Evolutionary conservation across 2,888 invertebrate genomes (phyloP).

Genomic region (Morpho deidamia): DNA sequence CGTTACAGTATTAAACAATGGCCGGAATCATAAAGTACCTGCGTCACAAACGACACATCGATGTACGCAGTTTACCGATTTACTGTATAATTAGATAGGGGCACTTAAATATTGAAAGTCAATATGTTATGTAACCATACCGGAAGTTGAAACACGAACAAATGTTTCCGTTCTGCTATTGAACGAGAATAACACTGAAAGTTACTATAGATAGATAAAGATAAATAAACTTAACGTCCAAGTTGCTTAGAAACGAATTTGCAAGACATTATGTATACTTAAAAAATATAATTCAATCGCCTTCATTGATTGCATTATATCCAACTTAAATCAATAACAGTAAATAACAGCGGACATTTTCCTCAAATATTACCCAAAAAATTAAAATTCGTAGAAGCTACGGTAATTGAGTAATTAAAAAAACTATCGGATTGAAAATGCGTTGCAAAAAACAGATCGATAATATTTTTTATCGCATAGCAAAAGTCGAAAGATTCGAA

Average conservation of each 20-base stretch:
- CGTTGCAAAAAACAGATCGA: background rate
- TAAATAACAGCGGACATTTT: no score
- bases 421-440: background rate
- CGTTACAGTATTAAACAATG: background rate
- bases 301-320: no score
- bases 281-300: no score
- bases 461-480: background rate
- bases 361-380: no score
- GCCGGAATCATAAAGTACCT: background rate
- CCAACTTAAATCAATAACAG: no score
- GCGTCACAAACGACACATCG: background rate
- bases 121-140: background rate
- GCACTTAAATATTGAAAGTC: background rate
- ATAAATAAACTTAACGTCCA: no score
- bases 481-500: background rate
- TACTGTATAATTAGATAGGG: slow-evolving; percentile 6
- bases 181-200: no score
- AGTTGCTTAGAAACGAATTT: no score
- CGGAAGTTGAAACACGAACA: background rate
- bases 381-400: no score
- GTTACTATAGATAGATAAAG: no score
- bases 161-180: no score
- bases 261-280: no score
- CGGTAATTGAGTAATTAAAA: background rate
- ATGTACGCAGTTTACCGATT: background rate